Conservation (phyloP, 2,113 vertebrate species). For the Tyrannus savana region DNA sequence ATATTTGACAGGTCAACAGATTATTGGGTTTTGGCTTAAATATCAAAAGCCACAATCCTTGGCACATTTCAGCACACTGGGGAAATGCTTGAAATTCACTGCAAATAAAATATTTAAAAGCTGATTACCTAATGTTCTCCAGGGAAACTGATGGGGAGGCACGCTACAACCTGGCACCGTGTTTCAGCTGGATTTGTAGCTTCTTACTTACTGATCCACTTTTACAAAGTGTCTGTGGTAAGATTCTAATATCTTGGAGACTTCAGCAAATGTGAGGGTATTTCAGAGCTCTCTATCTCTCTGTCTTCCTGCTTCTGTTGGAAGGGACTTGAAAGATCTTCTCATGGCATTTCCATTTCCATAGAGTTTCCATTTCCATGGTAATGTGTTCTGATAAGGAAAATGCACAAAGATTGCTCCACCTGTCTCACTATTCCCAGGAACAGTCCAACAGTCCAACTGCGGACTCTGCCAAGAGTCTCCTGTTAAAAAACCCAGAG, state of each 20-base stretch:
- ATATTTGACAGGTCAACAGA: constrained; percentile 60
- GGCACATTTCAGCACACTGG: not conserved
- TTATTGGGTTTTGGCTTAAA: constrained; percentile 27
- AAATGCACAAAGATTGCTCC: not conserved
- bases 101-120: constrained; percentile 63
- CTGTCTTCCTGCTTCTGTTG: not conserved
- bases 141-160: not conserved
- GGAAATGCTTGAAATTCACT: constrained; percentile 48
- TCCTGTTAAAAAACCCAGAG: not conserved
- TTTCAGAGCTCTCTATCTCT: not conserved
- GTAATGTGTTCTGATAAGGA: not conserved
- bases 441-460: not conserved
- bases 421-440: not conserved
- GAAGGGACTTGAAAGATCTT: not conserved
- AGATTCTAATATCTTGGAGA: not conserved
- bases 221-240: not conserved
- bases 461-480: not conserved
- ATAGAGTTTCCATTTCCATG: not conserved
- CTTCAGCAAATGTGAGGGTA: not conserved
- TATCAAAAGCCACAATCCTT: constrained; percentile 32
- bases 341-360: not conserved
- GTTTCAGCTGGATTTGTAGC: not conserved
- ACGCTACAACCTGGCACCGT: not conserved
- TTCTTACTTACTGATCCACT: not conserved
- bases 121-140: constrained; percentile 31